Evolutionary conservation across 2,113 vertebrate genomes (phyloP).

Genomic region (Murina feae): DNA sequence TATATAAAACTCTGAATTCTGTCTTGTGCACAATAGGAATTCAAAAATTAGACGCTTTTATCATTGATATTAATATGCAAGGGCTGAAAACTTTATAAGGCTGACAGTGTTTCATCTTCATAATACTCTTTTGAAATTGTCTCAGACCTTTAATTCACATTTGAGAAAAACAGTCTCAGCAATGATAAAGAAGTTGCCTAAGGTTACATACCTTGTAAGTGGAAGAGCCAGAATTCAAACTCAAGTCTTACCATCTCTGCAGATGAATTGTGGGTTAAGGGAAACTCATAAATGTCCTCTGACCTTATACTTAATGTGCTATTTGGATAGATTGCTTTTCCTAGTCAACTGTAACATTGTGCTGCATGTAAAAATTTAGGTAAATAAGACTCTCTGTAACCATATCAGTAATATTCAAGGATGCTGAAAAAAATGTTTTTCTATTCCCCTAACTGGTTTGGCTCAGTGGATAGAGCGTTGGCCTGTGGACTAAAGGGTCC

Average conservation of each 20-base stretch:
- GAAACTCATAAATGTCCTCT: background rate
- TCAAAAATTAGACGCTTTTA: background rate
- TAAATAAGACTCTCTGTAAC: background rate
- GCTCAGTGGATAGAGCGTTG: too few relatives aligned
- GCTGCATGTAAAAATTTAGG: background rate
- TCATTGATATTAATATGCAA: background rate
- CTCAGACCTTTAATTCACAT: background rate
- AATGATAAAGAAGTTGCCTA: background rate
- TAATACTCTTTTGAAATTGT: background rate
- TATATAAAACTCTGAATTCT: background rate
- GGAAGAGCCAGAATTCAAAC: background rate
- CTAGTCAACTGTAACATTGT: background rate
- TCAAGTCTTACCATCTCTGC: background rate
- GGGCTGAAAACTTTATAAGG: background rate
- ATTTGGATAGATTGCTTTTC: background rate
- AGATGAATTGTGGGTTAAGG: background rate
- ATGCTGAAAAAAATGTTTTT: background rate
- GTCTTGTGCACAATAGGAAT: background rate
- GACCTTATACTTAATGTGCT: background rate
- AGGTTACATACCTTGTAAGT: background rate
- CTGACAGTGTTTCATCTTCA: background rate
- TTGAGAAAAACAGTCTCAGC: background rate
- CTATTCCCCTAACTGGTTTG: too few relatives aligned
- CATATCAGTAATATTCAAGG: background rate
- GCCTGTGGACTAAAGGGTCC: too few relatives aligned